Percentiles rank a stretch among this genome's conserved stretches.
Conservation (phyloP, 2,113 vertebrate species). For the Siniperca knerii region DNA sequence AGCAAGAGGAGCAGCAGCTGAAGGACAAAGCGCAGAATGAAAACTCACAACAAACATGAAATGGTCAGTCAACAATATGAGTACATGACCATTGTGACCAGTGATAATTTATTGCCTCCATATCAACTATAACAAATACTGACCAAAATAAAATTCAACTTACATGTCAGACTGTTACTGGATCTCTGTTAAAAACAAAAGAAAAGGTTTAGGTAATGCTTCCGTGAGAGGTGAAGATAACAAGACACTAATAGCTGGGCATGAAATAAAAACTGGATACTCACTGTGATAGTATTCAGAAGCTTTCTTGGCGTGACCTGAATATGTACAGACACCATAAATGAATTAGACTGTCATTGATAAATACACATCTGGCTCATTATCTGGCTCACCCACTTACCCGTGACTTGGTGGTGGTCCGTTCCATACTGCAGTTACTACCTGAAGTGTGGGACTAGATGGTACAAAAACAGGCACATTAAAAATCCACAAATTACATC, state of each 20-base stretch:
- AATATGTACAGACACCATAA: not conserved
- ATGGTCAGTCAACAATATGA: not conserved
- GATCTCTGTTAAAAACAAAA: conserved; percentile 75
- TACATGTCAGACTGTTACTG: conserved; percentile 73
- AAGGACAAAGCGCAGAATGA: not conserved
- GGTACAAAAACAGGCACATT: not conserved
- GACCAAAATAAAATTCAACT: conserved; percentile 53
- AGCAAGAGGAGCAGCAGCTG: conserved; percentile 65
- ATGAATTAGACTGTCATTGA: fast-evolving
- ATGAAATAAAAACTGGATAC: conserved; percentile 12
- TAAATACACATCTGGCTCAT: not conserved
- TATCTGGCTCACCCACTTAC: conserved; percentile 49
- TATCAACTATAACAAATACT: not conserved
- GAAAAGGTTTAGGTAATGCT: not conserved
- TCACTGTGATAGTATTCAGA: conserved; percentile 84
- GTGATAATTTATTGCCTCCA: not conserved
- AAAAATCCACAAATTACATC: not conserved
- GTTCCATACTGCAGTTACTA: conserved; percentile 60
- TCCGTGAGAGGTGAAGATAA: not conserved
- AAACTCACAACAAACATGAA: not conserved
- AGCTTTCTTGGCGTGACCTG: conserved; percentile 87
- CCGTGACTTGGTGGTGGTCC: conserved; percentile 71
- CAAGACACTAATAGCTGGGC: fast-evolving
- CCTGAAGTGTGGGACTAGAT: conserved; percentile 71
- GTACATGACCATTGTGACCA: not conserved